Evolutionary conservation across 2,113 vertebrate genomes (phyloP).

Genomic region (Turnix velox): DNA sequence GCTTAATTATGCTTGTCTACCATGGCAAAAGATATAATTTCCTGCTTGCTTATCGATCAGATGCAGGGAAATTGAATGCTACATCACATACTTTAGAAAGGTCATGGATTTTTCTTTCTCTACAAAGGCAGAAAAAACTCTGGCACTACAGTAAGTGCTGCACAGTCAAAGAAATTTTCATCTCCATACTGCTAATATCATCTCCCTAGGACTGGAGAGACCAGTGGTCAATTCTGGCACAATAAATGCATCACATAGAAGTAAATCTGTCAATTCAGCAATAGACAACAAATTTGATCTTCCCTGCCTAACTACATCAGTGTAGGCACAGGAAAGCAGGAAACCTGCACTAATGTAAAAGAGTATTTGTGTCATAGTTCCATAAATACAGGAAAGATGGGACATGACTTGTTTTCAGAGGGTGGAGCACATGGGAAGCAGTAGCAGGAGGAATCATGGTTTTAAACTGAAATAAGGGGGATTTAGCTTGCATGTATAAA

Average conservation of each 20-base stretch:
- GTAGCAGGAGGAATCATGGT: too few species aligned
- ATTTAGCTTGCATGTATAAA: too few species aligned
- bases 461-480: too few species aligned
- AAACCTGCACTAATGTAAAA: neutral
- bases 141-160: neutral
- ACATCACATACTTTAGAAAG: slow-evolving; percentile 14
- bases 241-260: neutral
- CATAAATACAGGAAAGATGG: too few species aligned
- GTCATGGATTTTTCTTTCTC: slow-evolving; percentile 23
- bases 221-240: neutral
- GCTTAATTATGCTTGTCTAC: slow-evolving; percentile 57
- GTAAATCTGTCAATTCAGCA: neutral
- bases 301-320: neutral
- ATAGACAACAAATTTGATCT: neutral
- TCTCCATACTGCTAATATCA: neutral
- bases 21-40: slow-evolving; percentile 42
- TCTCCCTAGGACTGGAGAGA: neutral
- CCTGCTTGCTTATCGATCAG: slow-evolving; percentile 42
- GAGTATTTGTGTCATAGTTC: neutral
- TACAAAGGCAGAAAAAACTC: neutral
- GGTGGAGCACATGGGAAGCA: too few species aligned
- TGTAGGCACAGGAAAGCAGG: neutral
- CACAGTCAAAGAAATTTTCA: neutral
- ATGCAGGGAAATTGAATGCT: slow-evolving; percentile 40
- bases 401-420: too few species aligned